Percentiles rank a stretch among this genome's conserved stretches.
Evolutionary conservation across 1,140 invertebrate genomes (phyloP).

Genomic region (Lepidurus couesii): DNA sequence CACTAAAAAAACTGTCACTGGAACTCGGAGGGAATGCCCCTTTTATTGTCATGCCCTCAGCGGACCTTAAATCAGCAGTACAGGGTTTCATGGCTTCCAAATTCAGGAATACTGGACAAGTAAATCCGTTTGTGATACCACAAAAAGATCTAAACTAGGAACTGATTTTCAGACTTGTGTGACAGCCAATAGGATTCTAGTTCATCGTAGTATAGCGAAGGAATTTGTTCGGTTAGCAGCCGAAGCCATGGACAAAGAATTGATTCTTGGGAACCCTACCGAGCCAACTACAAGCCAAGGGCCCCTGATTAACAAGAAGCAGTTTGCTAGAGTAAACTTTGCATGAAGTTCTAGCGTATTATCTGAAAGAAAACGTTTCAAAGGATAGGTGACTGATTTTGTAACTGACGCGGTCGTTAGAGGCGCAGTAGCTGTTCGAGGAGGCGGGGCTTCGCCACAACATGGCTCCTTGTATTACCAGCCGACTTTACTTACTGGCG

Average conservation of each 20-base stretch:
- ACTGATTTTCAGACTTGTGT: constrained; percentile 75
- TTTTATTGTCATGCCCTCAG: constrained; percentile 92
- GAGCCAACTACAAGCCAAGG: constrained; percentile 53
- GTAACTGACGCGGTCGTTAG: constrained; percentile 79
- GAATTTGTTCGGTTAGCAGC: constrained; percentile 71
- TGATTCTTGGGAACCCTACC: constrained; percentile 76
- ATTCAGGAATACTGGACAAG: constrained; percentile 90
- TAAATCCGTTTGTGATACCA: constrained; percentile 39
- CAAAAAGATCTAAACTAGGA: background rate
- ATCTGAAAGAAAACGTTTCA: background rate
- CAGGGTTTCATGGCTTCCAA: constrained; percentile 82
- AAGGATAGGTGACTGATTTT: constrained; percentile 55
- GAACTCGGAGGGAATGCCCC: constrained; percentile 98
- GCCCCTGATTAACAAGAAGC: constrained; percentile 33
- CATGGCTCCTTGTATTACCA: constrained; percentile 78
- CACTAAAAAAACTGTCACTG: constrained; percentile 81
- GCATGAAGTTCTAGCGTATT: background rate
- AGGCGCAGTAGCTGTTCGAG: constrained; percentile 75
- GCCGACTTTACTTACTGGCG: constrained; percentile 80
- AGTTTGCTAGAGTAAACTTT: constrained; percentile 25
- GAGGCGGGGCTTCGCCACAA: constrained; percentile 62
- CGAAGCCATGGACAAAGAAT: constrained; percentile 57
- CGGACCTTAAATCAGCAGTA: constrained; percentile 83
- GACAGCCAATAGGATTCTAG: constrained; percentile 86
- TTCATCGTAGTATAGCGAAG: constrained; percentile 79